A percentile compares a stretch with the other conserved stretches of the same genome.
Conservation (phyloP, 1,140 invertebrate genomes). For the Scaptomyza graminum region DNA sequence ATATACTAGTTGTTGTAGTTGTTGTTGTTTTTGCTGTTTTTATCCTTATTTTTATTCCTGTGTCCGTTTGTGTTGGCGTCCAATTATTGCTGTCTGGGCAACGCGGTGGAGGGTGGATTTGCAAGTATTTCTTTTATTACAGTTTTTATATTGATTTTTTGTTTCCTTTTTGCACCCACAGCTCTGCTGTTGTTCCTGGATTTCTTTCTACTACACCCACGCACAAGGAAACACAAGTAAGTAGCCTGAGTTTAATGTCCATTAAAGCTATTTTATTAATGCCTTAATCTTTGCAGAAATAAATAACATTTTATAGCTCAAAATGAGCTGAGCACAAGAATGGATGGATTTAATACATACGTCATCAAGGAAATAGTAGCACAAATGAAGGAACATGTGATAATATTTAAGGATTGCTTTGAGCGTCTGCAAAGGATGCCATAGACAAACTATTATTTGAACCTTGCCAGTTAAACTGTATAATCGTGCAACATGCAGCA, state of each 20-base stretch:
- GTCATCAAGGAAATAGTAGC: not conserved
- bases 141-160: slow-evolving; percentile 46
- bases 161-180: slow-evolving; percentile 7
- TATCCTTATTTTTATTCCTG: slow-evolving; percentile 2
- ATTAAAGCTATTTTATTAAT: slow-evolving; percentile 7
- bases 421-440: not conserved
- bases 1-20: slow-evolving; percentile 5
- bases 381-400: slow-evolving; percentile 17
- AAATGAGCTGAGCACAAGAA: slow-evolving; percentile 15
- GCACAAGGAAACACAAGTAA: slow-evolving; percentile 28
- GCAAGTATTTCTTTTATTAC: slow-evolving; percentile 30
- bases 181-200: slow-evolving; percentile 14
- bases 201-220: slow-evolving; percentile 14
- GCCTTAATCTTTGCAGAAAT: slow-evolving; percentile 8
- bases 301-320: not conserved
- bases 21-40: slow-evolving; percentile 10
- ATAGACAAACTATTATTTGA: not conserved
- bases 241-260: slow-evolving; percentile 10
- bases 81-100: slow-evolving; percentile 35
- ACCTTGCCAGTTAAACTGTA: not conserved
- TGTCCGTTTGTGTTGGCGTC: slow-evolving; percentile 33
- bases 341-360: not conserved
- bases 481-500: slow-evolving; percentile 50
- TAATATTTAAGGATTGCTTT: slow-evolving; percentile 12
- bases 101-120: slow-evolving; percentile 40